These are phyloP conservation scores for Ursus arctos DNA, from an alignment of 2,113 vertebrate genomes.

Conservation along the genomic window DNA sequence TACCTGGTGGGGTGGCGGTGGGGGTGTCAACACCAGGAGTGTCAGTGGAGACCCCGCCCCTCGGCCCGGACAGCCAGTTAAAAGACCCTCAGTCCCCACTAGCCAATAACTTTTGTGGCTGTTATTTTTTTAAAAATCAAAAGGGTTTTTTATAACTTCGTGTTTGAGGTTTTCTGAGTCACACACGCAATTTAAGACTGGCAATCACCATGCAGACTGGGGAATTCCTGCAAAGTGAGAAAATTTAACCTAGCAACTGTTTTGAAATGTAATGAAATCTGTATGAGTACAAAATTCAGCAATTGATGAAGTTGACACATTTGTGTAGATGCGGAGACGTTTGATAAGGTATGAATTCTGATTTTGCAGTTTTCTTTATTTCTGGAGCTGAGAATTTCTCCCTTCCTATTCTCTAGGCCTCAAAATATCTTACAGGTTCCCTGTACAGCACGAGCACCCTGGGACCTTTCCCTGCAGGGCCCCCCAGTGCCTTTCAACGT, in stretches of 20 bases:
- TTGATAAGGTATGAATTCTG: slow-evolving; percentile 25
- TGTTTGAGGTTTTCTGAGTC: not conserved
- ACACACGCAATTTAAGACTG: not conserved
- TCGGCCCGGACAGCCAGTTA: not conserved
- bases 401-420: not conserved
- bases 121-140: not conserved
- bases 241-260: slow-evolving; percentile 46
- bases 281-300: slow-evolving; percentile 61
- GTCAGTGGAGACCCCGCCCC: not conserved
- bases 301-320: slow-evolving; percentile 49
- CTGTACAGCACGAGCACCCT: not conserved
- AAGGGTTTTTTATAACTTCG: not conserved
- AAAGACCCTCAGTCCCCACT: not conserved
- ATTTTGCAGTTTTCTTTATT: not conserved
- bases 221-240: slow-evolving; percentile 54
- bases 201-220: not conserved
- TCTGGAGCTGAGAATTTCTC: not conserved
- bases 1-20: not conserved
- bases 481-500: not conserved
- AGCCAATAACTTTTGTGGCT: not conserved
- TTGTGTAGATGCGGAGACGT: slow-evolving; percentile 27
- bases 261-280: slow-evolving; percentile 59
- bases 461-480: not conserved
- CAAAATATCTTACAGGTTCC: not conserved
- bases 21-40: not conserved